Percentiles rank a stretch among this genome's conserved stretches.
Conservation (phyloP, 2,797 vertebrate species). For the Cirrhinus mrigala region DNA sequence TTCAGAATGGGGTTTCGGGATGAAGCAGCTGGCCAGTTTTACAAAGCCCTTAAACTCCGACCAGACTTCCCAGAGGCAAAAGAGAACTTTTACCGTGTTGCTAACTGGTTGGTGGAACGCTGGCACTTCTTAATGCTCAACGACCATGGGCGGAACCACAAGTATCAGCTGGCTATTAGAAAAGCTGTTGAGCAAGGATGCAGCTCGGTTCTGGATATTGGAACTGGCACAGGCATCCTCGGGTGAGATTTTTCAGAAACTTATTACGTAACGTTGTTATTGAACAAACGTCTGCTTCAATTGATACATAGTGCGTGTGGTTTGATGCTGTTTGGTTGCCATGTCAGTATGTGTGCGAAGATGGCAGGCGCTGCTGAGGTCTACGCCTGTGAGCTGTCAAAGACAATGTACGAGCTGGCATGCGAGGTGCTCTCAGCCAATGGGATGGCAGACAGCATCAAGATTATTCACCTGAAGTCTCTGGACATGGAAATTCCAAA, state of each 20-base stretch:
- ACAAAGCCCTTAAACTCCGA: conserved; percentile 93
- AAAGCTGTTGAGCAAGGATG: conserved; percentile 86
- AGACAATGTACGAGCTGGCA: conserved; percentile 97
- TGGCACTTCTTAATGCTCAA: conserved; percentile 99
- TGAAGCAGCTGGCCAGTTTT: conserved; percentile 96
- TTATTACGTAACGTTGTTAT: background rate
- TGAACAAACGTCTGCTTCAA: background rate
- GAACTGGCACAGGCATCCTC: conserved; percentile 95
- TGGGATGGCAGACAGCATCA: conserved; percentile 86
- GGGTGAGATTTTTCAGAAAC: conserved; percentile 78
- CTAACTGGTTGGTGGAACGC: conserved; percentile 97
- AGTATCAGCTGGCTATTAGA: conserved; percentile 91
- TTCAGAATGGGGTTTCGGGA: conserved; percentile 95
- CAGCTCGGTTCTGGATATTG: conserved; percentile 93
- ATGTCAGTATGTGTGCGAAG: conserved; percentile 93
- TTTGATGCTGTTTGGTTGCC: conserved; percentile 37
- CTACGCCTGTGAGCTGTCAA: conserved; percentile 94
- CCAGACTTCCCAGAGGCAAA: conserved; percentile 91
- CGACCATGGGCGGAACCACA: conserved; percentile 86
- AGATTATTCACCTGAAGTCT: conserved; percentile 93
- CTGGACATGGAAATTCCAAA: conserved; percentile 92
- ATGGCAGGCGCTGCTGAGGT: conserved; percentile 88
- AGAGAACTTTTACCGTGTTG: conserved; percentile 96
- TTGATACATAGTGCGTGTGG: conserved; percentile 10
- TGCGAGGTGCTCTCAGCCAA: conserved; percentile 90